Base-by-base conservation (phyloP, 2,888 invertebrate species). In the Acleris laterana region DNA sequence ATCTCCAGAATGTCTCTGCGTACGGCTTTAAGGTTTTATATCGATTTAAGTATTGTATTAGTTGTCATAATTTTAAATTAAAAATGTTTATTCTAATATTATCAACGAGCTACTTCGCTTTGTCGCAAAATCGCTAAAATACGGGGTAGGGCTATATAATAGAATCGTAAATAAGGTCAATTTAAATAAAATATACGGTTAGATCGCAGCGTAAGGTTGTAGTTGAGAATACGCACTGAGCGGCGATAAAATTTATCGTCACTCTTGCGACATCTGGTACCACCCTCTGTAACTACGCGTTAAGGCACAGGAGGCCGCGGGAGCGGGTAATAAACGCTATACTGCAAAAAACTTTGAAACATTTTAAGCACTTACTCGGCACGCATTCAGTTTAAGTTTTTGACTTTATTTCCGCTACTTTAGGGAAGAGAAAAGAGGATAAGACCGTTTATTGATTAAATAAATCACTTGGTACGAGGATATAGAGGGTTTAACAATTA, bases 241-340 rank as follows among this genome's bases (percentile, higher is more conserved):
- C 83, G 85, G 84, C 88, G 88, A 90, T 91, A 90, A 90, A 93
- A 91, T 93, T 91, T 93, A 92, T 91, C 90, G 90, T 91, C 92
- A 88, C 90, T 86, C 85, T 78, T 77, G 83, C 85, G 87, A 88
- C 92, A 93, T 92, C 92, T 93, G 91, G 88, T 89, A 87, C 89
- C 87, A 78, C 85, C 89, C 85, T 82, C 77, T 75, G 73, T 60
- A 60, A 53, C 61, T 62, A 69, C 56, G 74, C 68, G 5, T 9
- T 74, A 78, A 82, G 76, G 38, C 3, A 72, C 1, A 61, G 69
- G 67, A 28, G 28, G 22, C 1, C 0, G 49, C 53, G 46, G 42
- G 42, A 25, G 52, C 52, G 19, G 38, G 19, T 5, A 63, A 50
- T 1, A 22, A 22, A 50, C 11, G 11, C 22, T 2, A 1, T 6